Percentiles rank a stretch among this genome's conserved stretches.
Evolutionary conservation across 2,113 vertebrate genomes (phyloP).

Genomic region (Cepphus grylle): DNA sequence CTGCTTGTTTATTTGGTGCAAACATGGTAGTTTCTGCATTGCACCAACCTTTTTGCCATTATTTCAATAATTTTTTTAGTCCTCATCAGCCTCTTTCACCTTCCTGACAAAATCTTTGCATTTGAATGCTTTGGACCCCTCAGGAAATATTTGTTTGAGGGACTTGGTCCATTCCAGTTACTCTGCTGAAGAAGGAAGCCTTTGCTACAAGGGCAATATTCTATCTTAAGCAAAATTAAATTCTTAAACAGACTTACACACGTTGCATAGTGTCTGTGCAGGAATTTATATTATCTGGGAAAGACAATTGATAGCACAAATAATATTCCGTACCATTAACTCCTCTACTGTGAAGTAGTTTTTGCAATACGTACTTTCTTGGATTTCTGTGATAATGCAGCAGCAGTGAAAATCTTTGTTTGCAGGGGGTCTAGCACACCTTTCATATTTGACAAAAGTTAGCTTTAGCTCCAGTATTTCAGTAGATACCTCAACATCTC

Average conservation of each 20-base stretch:
- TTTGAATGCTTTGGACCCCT: neutral
- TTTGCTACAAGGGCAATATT: neutral
- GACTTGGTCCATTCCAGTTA: neutral
- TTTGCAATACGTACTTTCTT: neutral
- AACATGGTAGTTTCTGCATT: neutral
- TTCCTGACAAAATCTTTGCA: neutral
- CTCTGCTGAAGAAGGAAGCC: neutral
- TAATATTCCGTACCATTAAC: neutral
- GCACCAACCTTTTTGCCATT: neutral
- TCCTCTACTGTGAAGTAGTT: neutral
- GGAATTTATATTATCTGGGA: neutral
- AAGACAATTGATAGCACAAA: neutral
- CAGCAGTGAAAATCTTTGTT: neutral
- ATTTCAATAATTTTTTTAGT: neutral
- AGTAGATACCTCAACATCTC: neutral
- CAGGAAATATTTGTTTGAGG: neutral
- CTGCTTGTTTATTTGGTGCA: neutral
- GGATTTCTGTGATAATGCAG: neutral
- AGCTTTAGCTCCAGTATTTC: neutral
- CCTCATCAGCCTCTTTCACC: neutral
- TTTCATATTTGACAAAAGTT: neutral
- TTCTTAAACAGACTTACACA: neutral
- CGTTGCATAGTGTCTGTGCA: neutral
- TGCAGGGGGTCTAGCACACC: neutral
- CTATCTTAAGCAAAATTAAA: neutral